These are phyloP conservation scores for Equus quagga DNA, from an alignment of 2,113 vertebrate species.

Conservation along the genomic window DNA sequence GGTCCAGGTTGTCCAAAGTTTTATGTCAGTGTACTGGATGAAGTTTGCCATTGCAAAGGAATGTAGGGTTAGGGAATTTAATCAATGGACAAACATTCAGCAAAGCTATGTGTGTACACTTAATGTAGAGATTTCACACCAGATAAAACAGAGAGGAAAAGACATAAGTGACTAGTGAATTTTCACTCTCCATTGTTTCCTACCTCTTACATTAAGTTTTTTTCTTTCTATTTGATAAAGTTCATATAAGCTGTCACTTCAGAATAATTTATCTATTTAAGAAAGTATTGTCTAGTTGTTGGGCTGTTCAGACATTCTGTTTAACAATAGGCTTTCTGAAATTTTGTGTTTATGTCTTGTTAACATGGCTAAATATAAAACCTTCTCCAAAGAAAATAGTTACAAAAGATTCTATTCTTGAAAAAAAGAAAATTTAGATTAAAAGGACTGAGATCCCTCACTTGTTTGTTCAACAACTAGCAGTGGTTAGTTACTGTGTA, in stretches of 20 bases:
- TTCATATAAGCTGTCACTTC: not conserved
- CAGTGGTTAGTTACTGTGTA: not conserved
- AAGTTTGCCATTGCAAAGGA: not conserved
- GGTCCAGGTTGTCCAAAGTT: not conserved
- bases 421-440: not conserved
- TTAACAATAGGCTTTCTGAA: not conserved
- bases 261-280: not conserved
- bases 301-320: not conserved
- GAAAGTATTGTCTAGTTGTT: not conserved
- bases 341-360: not conserved
- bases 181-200: not conserved
- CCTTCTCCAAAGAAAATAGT: not conserved
- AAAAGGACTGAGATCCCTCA: not conserved
- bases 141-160: not conserved
- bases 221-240: not conserved
- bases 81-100: not conserved
- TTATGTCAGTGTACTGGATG: not conserved
- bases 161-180: not conserved
- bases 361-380: not conserved
- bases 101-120: not conserved
- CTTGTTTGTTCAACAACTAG: not conserved
- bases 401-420: not conserved
- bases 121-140: not conserved
- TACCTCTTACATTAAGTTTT: not conserved
- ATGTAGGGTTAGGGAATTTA: not conserved